These are phyloP conservation scores for Oscheius sp. DNA, from an alignment of 2,888 invertebrate species.

Conservation along the genomic window DNA sequence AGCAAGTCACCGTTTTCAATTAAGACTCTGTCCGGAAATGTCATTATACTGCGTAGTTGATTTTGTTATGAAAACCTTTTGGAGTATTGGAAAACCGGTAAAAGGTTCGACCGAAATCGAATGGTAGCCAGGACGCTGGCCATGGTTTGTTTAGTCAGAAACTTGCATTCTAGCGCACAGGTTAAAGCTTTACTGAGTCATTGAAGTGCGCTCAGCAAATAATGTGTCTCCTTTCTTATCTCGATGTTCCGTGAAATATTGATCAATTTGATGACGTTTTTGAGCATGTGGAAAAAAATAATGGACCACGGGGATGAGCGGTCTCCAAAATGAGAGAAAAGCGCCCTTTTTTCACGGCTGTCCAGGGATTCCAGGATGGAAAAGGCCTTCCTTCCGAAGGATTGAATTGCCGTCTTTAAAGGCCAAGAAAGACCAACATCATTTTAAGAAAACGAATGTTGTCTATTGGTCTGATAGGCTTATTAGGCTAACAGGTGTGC, in stretches of 20 bases:
- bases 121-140: background rate
- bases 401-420: slow-evolving; percentile 23
- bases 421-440: background rate
- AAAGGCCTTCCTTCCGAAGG: slow-evolving; percentile 29
- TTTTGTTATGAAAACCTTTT: background rate
- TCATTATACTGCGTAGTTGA: no score
- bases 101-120: background rate
- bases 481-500: background rate
- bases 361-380: slow-evolving; percentile 7
- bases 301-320: slow-evolving; percentile 12
- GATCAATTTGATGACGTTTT: slow-evolving; percentile 3
- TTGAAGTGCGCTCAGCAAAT: slow-evolving; percentile 35
- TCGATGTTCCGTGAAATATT: slow-evolving; percentile 29
- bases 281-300: background rate
- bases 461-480: background rate
- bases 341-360: background rate
- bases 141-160: slow-evolving; percentile 29
- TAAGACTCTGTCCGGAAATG: no score
- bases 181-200: slow-evolving; percentile 35
- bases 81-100: background rate
- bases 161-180: slow-evolving; percentile 32
- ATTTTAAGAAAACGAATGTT: background rate
- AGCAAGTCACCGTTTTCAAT: background rate
- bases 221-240: slow-evolving; percentile 35
- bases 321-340: slow-evolving; percentile 7